These are phyloP conservation scores for Dasypogon diadema DNA, from an alignment of 2,888 invertebrate genomes.

Conservation along the genomic window DNA sequence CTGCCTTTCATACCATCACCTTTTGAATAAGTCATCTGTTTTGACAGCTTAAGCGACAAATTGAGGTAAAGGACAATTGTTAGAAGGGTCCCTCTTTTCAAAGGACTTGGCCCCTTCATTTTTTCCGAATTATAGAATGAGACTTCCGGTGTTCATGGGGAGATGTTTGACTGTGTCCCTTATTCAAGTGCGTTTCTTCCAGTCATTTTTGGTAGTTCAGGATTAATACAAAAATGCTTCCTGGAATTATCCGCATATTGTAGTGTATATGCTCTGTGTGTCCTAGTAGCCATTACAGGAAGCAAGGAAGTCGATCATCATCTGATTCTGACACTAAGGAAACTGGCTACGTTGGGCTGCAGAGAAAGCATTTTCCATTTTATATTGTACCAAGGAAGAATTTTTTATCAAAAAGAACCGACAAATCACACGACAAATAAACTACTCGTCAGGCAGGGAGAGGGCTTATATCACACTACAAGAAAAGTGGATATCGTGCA, in stretches of 20 bases:
- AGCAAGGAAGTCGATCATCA: slow-evolving; percentile 36
- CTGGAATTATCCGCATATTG: slow-evolving; percentile 36
- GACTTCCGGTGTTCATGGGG: slow-evolving; percentile 28
- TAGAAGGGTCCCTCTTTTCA: slow-evolving; percentile 12
- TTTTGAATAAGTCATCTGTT: slow-evolving; percentile 43
- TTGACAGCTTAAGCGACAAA: slow-evolving; percentile 36
- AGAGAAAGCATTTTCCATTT: not conserved
- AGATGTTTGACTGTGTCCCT: not conserved
- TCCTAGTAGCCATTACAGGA: not conserved
- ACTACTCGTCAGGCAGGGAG: not conserved
- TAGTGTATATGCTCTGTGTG: not conserved
- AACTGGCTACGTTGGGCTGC: slow-evolving; percentile 3
- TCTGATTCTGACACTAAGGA: slow-evolving; percentile 14
- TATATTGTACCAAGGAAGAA: not conserved
- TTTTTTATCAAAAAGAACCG: slow-evolving; percentile 2
- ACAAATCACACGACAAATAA: slow-evolving; percentile 29
- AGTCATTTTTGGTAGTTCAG: not conserved
- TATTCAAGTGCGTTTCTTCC: not conserved
- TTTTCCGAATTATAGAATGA: not conserved
- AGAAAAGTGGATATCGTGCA: not conserved
- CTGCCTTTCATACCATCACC: slow-evolving; percentile 1
- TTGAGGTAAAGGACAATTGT: slow-evolving; percentile 11
- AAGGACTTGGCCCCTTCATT: not conserved
- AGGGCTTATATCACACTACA: not conserved
- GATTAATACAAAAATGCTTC: slow-evolving; percentile 24